Conservation (phyloP, 2,797 vertebrate species). For the Gallinago nigripennis region DNA sequence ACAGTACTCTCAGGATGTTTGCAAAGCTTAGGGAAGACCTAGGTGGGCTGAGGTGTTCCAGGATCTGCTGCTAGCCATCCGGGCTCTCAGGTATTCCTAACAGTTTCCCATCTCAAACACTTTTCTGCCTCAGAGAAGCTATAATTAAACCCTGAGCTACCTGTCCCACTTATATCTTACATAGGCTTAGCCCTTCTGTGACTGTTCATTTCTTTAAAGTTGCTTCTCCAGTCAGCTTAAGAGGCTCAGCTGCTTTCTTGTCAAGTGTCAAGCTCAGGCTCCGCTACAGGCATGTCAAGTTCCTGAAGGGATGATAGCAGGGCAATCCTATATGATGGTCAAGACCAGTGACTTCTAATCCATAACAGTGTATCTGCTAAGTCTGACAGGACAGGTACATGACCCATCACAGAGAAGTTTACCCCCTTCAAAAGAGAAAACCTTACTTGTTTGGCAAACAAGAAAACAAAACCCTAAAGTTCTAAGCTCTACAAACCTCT, state of each 20-base stretch:
- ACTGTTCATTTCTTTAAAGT: background rate
- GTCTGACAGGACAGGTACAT: background rate
- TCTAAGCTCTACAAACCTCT: background rate
- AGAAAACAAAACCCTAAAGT: background rate
- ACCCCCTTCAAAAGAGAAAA: background rate
- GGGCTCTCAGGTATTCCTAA: background rate
- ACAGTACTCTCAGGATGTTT: background rate
- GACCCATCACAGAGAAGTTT: background rate
- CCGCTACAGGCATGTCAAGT: background rate
- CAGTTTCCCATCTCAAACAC: background rate
- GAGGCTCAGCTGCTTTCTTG: background rate
- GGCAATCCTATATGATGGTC: background rate
- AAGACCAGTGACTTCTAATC: background rate
- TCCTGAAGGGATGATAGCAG: background rate
- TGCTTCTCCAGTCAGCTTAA: background rate
- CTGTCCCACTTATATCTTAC: background rate
- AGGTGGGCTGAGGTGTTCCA: background rate
- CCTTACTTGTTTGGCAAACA: background rate
- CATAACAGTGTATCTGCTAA: background rate
- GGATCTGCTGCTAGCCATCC: background rate
- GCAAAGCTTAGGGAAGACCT: background rate
- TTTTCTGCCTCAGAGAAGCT: background rate
- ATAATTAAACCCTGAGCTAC: background rate
- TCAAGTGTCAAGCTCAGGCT: background rate
- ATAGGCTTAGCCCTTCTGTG: background rate